Percentiles rank a stretch among this genome's conserved stretches.
Conservation (phyloP, 2,113 vertebrate species). For the Bos taurus region DNA sequence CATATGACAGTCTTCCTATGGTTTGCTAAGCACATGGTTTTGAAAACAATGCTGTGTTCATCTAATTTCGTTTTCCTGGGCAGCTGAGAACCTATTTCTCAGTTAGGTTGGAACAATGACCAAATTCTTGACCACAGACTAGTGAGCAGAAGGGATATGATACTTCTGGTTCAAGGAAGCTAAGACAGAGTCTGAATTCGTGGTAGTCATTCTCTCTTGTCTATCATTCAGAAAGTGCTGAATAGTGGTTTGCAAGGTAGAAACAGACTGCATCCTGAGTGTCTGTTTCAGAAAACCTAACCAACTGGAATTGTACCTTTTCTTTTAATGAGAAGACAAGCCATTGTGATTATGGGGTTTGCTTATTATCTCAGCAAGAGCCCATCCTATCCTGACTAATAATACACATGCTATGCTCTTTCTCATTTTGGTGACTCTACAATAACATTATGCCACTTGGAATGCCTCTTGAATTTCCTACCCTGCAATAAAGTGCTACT, state of each 20-base stretch:
- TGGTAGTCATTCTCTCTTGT: background rate
- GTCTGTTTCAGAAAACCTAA: background rate
- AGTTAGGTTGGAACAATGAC: background rate
- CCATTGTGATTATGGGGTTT: background rate
- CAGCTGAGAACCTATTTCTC: background rate
- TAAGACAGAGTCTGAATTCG: background rate
- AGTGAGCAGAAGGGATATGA: background rate
- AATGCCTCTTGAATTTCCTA: background rate
- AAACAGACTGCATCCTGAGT: background rate
- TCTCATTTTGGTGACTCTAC: background rate
- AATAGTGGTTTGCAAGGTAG: background rate
- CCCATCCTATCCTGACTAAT: conserved; percentile 7
- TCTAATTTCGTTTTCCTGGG: background rate
- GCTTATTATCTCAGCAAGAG: background rate
- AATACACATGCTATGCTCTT: background rate
- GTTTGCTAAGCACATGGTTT: background rate
- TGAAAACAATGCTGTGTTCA: background rate
- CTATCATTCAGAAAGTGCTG: background rate
- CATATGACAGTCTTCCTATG: background rate
- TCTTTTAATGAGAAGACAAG: background rate
- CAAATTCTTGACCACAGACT: background rate
- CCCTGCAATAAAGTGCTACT: background rate
- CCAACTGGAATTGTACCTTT: background rate
- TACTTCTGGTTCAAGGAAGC: background rate
- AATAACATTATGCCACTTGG: background rate